Evolutionary conservation across 2,888 invertebrate genomes (phyloP), one percentile per base, ranked within the genome.

Genomic region (Hylaea fasciaria): DNA sequence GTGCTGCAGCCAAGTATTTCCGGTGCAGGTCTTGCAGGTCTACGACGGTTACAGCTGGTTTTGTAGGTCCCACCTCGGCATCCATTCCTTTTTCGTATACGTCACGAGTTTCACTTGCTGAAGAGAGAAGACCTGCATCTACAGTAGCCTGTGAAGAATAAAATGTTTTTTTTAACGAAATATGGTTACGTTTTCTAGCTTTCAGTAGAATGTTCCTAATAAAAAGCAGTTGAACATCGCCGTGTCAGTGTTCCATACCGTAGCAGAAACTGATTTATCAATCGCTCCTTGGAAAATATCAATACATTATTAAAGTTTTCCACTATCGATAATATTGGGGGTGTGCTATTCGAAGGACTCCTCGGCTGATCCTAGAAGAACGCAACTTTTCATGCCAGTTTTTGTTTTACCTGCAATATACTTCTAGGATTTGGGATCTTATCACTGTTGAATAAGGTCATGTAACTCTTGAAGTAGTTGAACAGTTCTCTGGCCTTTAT

Each of bases 371-470:
- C 28, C 28, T 28, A 3, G 3, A 7, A 7, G 28, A 3, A 28
- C 28, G 7, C 4, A 28, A 28, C 28, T 11, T 35, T 7, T 35
- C 37, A 12, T n/a, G 12, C 11, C 1, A 4, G 7, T 35, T 10
- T 40, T 39, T 29, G 5, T n/a, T 41, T 51, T 32, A 54, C 59
- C 39, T 61, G 37, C 56, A 61, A 32, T 29, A 63, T 58, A 22
- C 35, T 55, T 14, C n/a, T 48, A 2, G 63, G 59, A 14, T 12
- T 58, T 0, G 59, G 53, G 10, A 64, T 56, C 37, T 49, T 11
- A n/a, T 55, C 43, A 14, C 62, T 58, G 39, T 55, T 62, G 44
- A 62, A 58, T 12, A 58, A n/a, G 2, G 14, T 40, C 57, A 62
- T 55, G 48, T 62, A 62, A 22, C 51, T 39, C 11, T 51, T 51